These are phyloP conservation scores for Amazona ochrocephala DNA, from an alignment of 2,797 vertebrate genomes.

Conservation along the genomic window DNA sequence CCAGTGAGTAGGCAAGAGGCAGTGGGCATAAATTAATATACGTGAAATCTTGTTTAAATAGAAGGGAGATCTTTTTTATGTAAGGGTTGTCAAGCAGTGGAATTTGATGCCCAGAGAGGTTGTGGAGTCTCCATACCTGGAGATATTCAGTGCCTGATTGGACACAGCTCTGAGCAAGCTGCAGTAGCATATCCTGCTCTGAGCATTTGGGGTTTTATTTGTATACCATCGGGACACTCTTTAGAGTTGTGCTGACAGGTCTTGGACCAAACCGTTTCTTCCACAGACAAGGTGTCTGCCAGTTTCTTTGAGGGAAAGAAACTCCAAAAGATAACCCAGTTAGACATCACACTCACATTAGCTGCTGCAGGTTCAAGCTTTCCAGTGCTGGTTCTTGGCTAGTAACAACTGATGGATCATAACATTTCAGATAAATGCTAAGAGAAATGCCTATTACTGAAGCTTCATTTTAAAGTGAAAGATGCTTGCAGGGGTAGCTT, in stretches of 20 bases:
- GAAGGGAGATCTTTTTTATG: background rate
- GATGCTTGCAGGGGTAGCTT: background rate
- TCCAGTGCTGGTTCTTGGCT: background rate
- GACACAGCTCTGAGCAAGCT: background rate
- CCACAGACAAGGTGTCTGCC: background rate
- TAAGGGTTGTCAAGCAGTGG: background rate
- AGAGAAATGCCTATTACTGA: background rate
- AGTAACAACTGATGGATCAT: background rate
- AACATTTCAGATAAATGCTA: background rate
- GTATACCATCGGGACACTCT: background rate
- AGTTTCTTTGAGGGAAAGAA: background rate
- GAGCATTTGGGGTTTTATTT: background rate
- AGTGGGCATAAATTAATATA: background rate
- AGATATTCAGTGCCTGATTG: background rate
- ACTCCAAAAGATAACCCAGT: background rate
- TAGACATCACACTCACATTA: background rate
- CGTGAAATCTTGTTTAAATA: background rate
- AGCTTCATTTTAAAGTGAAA: background rate
- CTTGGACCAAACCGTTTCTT: background rate
- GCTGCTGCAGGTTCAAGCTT: background rate
- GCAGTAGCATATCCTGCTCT: background rate
- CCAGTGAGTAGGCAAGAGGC: background rate
- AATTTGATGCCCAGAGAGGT: background rate
- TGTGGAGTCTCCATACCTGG: background rate
- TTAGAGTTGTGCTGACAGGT: background rate